phyloP scores from a whole-genome alignment of 2,113 vertebrate species.

The Myiozetetes cayanensis region DNA sequence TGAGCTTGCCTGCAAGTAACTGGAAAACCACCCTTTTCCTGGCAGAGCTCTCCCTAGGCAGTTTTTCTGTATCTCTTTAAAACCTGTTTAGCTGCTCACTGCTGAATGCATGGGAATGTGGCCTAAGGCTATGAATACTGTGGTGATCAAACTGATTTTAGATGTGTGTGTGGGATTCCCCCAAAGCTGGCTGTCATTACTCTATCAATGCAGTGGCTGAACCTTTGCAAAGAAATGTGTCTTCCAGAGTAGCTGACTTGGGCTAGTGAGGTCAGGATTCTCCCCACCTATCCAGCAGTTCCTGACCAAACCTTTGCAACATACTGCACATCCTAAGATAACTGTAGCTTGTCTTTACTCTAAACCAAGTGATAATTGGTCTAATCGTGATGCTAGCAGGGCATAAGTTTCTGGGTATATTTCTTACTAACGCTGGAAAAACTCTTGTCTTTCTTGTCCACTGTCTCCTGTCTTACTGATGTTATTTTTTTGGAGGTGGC shows the following conservation, averaged over 20 bases:
- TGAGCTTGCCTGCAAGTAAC: background rate
- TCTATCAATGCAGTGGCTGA: background rate
- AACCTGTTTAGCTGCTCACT: slow-evolving; percentile 30
- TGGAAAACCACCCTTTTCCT: background rate
- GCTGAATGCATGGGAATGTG: background rate
- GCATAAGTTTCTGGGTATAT: background rate
- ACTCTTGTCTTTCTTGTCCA: background rate
- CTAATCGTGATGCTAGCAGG: background rate
- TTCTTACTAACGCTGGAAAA: background rate
- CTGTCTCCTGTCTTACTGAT: background rate
- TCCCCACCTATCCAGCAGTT: background rate
- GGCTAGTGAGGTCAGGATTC: background rate
- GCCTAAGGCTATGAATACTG: slow-evolving; percentile 32
- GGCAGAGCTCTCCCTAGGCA: slow-evolving; percentile 12
- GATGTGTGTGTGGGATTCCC: slow-evolving; percentile 29
- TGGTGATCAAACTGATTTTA: slow-evolving; percentile 32
- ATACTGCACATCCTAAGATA: background rate
- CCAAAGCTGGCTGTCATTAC: slow-evolving; percentile 7
- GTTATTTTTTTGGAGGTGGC: background rate
- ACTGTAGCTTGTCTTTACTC: background rate
- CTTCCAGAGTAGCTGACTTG: background rate
- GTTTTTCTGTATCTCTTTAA: slow-evolving; percentile 35
- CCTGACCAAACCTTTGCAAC: background rate
- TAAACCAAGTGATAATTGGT: background rate
- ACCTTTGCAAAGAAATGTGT: rapidly evolving